A percentile compares a stretch with the other conserved stretches of the same genome.
Evolutionary conservation across 1,140 invertebrate genomes (phyloP).

Genomic region (Drosophila repleta): DNA sequence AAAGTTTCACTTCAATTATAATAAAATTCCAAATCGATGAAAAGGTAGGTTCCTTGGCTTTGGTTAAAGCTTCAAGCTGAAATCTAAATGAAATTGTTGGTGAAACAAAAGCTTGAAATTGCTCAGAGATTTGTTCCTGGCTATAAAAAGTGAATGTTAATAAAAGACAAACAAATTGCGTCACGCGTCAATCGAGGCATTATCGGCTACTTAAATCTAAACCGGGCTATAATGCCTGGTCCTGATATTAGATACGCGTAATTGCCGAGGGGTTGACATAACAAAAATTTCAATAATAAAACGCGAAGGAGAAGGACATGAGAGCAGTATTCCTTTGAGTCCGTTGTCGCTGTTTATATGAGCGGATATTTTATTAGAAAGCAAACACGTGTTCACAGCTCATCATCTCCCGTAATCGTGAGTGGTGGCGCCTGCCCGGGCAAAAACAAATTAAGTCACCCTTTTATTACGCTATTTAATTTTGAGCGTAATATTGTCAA

Average conservation of each 20-base stretch:
- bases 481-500: conserved; percentile 60
- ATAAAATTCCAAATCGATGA: no score
- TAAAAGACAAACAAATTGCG: conserved; percentile 54
- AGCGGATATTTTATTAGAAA: conserved; percentile 47
- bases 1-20: no score
- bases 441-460: conserved; percentile 70
- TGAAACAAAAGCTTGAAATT: neutral
- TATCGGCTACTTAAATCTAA: conserved; percentile 48
- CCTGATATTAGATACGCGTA: conserved; percentile 45
- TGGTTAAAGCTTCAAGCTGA: neutral
- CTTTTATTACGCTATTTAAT: conserved; percentile 67
- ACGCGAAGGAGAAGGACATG: conserved; percentile 6
- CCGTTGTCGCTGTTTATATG: conserved; percentile 3
- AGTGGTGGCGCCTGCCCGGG: conserved; percentile 39
- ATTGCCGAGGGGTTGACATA: conserved; percentile 41
- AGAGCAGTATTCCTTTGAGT: conserved; percentile 1
- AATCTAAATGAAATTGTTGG: neutral
- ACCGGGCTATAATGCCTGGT: conserved; percentile 16
- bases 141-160: conserved; percentile 29
- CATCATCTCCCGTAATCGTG: conserved; percentile 39
- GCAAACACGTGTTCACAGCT: conserved; percentile 57
- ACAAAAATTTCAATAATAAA: conserved; percentile 50
- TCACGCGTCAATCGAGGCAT: conserved; percentile 38
- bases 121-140: neutral
- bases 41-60: no score